phyloP scores from a whole-genome alignment of 1,140 invertebrate species.

The Papilio polytes region DNA sequence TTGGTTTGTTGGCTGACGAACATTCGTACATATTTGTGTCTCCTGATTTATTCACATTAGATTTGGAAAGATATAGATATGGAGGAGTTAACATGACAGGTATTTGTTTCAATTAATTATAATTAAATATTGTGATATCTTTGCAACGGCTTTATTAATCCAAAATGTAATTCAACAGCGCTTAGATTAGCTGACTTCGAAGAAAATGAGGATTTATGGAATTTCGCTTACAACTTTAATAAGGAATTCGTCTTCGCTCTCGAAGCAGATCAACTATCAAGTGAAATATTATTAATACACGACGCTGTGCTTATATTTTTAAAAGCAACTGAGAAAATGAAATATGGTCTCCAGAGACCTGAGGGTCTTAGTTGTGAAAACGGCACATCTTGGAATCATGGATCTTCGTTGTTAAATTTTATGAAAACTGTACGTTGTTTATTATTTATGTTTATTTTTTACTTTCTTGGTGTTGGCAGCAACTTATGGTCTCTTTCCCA shows the following conservation, averaged over 20 bases:
- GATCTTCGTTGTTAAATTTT: slow-evolving; percentile 71
- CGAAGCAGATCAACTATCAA: slow-evolving; percentile 60
- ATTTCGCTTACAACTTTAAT: slow-evolving; percentile 58
- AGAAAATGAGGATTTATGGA: slow-evolving; percentile 54
- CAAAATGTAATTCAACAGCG: slow-evolving; percentile 46
- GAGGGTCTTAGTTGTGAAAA: slow-evolving; percentile 57
- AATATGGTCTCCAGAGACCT: slow-evolving; percentile 39
- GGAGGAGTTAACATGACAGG: slow-evolving; percentile 93
- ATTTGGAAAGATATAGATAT: slow-evolving; percentile 92
- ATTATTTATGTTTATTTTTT: too few species aligned
- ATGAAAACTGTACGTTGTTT: slow-evolving; percentile 70
- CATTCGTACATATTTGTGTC: slow-evolving; percentile 91
- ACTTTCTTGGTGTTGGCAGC: too few species aligned
- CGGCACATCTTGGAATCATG: slow-evolving; percentile 65
- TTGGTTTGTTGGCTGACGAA: slow-evolving; percentile 91
- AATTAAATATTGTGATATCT: not conserved
- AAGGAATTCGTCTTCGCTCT: slow-evolving; percentile 51
- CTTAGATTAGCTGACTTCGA: slow-evolving; percentile 62
- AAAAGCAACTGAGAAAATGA: slow-evolving; percentile 60
- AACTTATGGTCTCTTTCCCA: too few species aligned
- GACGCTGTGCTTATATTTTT: slow-evolving; percentile 67
- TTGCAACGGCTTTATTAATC: not conserved
- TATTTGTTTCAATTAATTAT: slow-evolving; percentile 41
- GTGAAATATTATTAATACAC: slow-evolving; percentile 63
- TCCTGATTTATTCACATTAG: slow-evolving; percentile 91